Conservation (phyloP, 1,140 invertebrate genomes). For the Paracyclopina nana region DNA sequence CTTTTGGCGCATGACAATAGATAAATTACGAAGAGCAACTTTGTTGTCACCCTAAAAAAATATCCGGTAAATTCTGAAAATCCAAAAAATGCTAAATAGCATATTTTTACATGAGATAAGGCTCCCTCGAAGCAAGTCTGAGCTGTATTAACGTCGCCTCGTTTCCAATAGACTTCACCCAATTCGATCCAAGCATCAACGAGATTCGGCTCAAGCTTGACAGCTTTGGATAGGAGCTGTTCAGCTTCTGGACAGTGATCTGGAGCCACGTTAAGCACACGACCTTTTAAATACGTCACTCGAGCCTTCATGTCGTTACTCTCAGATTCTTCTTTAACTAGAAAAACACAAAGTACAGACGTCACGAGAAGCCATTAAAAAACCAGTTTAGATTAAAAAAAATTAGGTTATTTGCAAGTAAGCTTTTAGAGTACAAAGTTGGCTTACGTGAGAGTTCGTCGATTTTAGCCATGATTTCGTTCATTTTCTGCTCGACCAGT, state of each 20-base stretch:
- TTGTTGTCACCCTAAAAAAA: constrained; percentile 51
- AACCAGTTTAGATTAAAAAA: too few species aligned
- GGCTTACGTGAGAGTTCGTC: background rate
- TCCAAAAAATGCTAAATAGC: too few species aligned
- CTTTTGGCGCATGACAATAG: background rate
- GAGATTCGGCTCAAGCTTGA: constrained; percentile 62
- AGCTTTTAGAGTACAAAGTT: too few species aligned
- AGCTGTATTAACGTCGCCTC: constrained; percentile 51
- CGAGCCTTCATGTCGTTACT: constrained; percentile 35
- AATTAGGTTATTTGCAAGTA: too few species aligned
- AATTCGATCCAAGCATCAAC: constrained; percentile 70
- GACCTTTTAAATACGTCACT: constrained; percentile 51
- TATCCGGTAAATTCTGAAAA: too few species aligned
- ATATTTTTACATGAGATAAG: constrained; percentile 54
- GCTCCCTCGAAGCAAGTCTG: constrained; percentile 65
- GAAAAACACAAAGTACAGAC: constrained; percentile 20
- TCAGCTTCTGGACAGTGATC: constrained; percentile 44
- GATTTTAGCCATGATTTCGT: constrained; percentile 31
- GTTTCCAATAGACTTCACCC: constrained; percentile 72
- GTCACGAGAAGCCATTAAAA: too few species aligned
- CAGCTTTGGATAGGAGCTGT: constrained; percentile 50
- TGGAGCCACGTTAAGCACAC: constrained; percentile 48
- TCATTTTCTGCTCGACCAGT: constrained; percentile 43
- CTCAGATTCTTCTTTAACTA: constrained; percentile 22
- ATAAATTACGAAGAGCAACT: constrained; percentile 48